phyloP scores from a whole-genome alignment of 2,888 invertebrate species.

The Hybos culiciformis region DNA sequence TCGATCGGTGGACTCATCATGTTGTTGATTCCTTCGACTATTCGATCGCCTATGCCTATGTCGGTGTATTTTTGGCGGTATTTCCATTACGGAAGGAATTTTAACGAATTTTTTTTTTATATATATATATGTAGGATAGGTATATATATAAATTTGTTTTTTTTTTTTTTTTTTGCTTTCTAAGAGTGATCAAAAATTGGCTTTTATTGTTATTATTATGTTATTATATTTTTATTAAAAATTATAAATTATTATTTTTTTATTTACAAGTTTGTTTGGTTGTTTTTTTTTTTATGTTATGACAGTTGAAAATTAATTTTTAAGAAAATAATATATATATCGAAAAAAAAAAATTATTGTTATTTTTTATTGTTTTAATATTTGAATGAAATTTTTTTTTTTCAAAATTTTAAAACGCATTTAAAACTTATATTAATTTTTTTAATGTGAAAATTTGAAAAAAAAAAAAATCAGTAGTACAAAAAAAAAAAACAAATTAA shows the following conservation, averaged over 20 bases:
- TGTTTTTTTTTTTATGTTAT: neutral
- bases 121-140: no score
- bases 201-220: neutral
- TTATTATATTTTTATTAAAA: neutral
- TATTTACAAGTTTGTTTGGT: neutral
- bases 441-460: no score
- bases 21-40: slow-evolving; percentile 27
- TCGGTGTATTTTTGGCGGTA: slow-evolving; percentile 36
- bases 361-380: no score
- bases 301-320: no score
- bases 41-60: slow-evolving; percentile 32
- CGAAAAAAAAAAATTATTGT: no score
- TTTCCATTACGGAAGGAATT: slow-evolving; percentile 5
- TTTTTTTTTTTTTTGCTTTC: neutral
- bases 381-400: no score
- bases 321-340: no score
- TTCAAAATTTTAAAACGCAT: no score
- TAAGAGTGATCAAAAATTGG: neutral
- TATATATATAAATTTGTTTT: neutral
- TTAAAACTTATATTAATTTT: no score
- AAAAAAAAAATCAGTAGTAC: no score
- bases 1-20: slow-evolving; percentile 19
- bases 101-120: no score
- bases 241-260: neutral
- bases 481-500: no score